Evolutionary conservation across 2,797 vertebrate genomes (phyloP).

Genomic region (Anisognathus igniventris): DNA sequence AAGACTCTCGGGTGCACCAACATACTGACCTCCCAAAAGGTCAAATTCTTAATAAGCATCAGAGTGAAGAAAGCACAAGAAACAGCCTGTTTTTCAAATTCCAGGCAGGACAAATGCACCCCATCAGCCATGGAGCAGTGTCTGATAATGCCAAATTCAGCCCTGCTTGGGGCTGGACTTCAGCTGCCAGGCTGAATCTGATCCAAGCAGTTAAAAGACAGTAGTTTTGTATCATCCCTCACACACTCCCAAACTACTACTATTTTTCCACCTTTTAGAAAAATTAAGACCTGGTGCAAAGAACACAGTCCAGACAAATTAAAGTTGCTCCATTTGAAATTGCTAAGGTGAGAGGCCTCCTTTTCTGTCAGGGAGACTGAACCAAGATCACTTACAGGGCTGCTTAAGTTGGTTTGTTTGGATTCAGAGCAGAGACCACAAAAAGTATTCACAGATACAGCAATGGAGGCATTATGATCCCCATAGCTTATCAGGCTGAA

Average conservation of each 20-base stretch:
- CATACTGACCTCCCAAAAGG: slow-evolving; percentile 29
- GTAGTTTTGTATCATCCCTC: neutral
- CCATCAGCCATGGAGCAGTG: neutral
- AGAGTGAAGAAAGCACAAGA: slow-evolving; percentile 33
- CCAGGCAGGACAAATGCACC: neutral
- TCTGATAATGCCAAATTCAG: neutral
- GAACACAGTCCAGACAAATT: neutral
- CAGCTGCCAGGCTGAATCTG: neutral
- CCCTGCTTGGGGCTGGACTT: neutral
- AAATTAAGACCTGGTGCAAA: neutral
- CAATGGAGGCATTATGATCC: neutral
- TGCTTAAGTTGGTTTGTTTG: neutral
- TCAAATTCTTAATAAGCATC: slow-evolving; percentile 59
- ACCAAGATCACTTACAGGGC: neutral
- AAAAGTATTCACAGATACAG: neutral
- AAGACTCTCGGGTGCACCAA: neutral
- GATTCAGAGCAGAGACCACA: neutral
- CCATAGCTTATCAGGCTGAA: neutral
- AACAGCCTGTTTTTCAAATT: slow-evolving; percentile 26
- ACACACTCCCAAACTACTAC: neutral
- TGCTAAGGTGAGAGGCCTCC: neutral
- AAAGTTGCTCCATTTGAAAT: neutral
- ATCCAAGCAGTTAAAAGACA: neutral
- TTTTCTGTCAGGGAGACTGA: neutral
- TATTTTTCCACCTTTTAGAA: neutral